Conservation (phyloP, 2,113 vertebrate genomes). For the Mus musculus region GRCm39 chr2:34563001-34563500, state of each 20-base stretch:
- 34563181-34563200: not conserved
- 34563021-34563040: not conserved
- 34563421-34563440: not conserved
- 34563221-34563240: not conserved
- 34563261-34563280: not conserved
- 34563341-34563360: not conserved
- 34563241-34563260: not conserved
- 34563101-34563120: not conserved
- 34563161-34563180: not conserved
- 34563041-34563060: not conserved
- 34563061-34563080: not conserved
- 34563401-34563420: constrained; percentile 15
- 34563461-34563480: not conserved
- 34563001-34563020: not conserved
- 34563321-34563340: not conserved
- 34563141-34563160: not conserved
- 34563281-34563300: not conserved
- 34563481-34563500: constrained; percentile 23
- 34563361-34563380: not conserved
- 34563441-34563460: not conserved
- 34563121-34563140: not conserved
- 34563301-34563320: not conserved
- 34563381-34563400: not conserved
- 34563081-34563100: not conserved
- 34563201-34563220: not conserved